These are phyloP conservation scores for Elmis aenea DNA, from an alignment of 2,888 invertebrate species.

Conservation along the genomic window DNA sequence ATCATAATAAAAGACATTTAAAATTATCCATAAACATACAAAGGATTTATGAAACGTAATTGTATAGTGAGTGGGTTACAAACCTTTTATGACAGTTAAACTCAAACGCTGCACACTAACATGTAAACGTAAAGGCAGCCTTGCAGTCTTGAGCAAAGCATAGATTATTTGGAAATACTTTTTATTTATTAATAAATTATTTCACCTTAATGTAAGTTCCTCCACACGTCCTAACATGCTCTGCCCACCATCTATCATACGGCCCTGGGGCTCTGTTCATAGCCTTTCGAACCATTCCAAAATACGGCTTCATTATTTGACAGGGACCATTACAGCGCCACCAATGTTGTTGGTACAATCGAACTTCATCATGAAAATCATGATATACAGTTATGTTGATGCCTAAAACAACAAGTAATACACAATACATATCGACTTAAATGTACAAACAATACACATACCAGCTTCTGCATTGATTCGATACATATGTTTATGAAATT, in stretches of 20 bases:
- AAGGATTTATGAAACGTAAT: too few species aligned
- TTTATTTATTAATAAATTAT: too few species aligned
- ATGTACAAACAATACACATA: constrained; percentile 25
- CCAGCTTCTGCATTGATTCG: constrained; percentile 85
- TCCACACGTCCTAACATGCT: constrained; percentile 72
- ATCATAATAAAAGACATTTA: too few species aligned
- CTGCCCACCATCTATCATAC: constrained; percentile 77
- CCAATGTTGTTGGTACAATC: constrained; percentile 82
- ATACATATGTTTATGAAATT: constrained; percentile 88
- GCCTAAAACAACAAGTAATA: too few species aligned
- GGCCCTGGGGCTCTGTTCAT: constrained; percentile 86
- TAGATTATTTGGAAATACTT: too few species aligned
- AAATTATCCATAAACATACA: too few species aligned
- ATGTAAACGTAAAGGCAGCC: too few species aligned
- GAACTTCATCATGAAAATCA: constrained; percentile 90
- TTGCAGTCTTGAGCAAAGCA: too few species aligned
- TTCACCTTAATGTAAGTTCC: constrained; percentile 81
- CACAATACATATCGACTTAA: neutral
- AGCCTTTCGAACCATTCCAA: constrained; percentile 81
- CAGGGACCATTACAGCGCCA: constrained; percentile 95
- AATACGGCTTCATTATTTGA: constrained; percentile 70
- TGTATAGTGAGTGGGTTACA: too few species aligned
- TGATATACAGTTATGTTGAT: constrained; percentile 69
- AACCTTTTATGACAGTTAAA: too few species aligned
- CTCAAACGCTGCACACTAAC: too few species aligned